Evolutionary conservation across 2,797 vertebrate genomes (phyloP), one percentile per base, ranked within the genome.

Genomic region (Aphelocoma californica): DNA sequence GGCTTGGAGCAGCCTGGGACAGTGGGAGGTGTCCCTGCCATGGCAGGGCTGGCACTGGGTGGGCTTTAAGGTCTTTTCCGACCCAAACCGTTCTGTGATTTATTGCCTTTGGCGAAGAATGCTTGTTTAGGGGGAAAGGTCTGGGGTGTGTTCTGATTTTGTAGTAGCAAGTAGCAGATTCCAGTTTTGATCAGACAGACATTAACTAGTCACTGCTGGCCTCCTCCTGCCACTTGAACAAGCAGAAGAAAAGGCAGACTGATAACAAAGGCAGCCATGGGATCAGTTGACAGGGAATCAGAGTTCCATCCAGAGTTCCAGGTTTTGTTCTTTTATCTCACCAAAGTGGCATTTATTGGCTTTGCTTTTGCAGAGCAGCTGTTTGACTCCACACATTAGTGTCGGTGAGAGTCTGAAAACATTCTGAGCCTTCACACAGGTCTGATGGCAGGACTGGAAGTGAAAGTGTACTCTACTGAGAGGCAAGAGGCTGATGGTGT

Each of bases 31-130:
- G 56, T 75, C 56, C 78, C 62, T 82, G 70, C 47, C 70, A 12
- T 18, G 62, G 48, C 62, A 15, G 32, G 25, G 13, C 5, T 36
- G 70, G 48, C 1, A 4, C 7, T 8, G 2, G 4, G 1, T 48
- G 71, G 3, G 3, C 5, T 29, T 10, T 28, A 0, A 56, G 1
- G 10, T 29, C 14, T 18, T 5, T 53, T 53, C n/a, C 2, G 2
- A 58, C 19, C 16, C 2, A 13, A 57, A 57, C 4, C 12, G 9
- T 31, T 32, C 53, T 75, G 13, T 15, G 24, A 50, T 45, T 77
- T 50, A 51, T 16, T 64, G 38, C 14, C 44, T 12, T 38, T 38
- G 26, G 3, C 40, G 72, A 57, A 47, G 8, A 17, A 17, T 36
- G 25, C 10, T 47, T 15, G 4, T n/a, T 61, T 21, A 34, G 16